These are phyloP conservation scores for Parnassius mnemosyne DNA, from an alignment of 2,888 invertebrate species.

Conservation along the genomic window DNA sequence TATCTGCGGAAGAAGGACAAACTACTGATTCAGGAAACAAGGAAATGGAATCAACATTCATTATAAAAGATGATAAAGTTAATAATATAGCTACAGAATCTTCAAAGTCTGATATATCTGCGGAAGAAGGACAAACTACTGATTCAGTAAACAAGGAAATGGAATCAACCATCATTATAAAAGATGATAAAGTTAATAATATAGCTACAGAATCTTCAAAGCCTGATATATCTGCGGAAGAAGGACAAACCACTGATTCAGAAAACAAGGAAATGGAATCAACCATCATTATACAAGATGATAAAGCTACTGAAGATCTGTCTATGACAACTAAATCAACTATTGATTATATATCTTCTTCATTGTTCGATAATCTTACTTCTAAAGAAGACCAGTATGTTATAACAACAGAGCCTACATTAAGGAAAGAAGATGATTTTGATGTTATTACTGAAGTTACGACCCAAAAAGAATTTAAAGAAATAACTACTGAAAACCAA, in stretches of 20 bases:
- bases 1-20: conserved; percentile 39
- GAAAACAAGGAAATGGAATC: conserved; percentile 27
- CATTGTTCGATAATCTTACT: conserved; percentile 26
- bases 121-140: conserved; percentile 38
- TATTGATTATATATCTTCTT: conserved; percentile 22
- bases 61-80: conserved; percentile 6
- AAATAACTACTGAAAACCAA: conserved; percentile 23
- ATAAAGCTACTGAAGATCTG: conserved; percentile 26
- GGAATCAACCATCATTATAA: conserved; percentile 21
- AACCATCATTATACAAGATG: conserved; percentile 15
- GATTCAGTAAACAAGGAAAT: conserved; percentile 26
- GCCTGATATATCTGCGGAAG: conserved; percentile 44
- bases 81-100: conserved; percentile 35
- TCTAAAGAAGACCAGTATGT: conserved; percentile 34
- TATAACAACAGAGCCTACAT: conserved; percentile 38
- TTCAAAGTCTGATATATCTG: conserved; percentile 48
- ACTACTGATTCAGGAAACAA: conserved; percentile 26
- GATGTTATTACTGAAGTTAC: conserved; percentile 29
- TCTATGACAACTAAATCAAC: conserved; percentile 25
- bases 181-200: conserved; percentile 26
- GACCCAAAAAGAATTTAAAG: conserved; percentile 27
- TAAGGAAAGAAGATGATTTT: conserved; percentile 35
- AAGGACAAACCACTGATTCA: conserved; percentile 32
- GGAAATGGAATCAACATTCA: conserved; percentile 24
- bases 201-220: conserved; percentile 46